Conservation (phyloP, 64 coral and sea anemone genomes). For the Porites lutea region DNA sequence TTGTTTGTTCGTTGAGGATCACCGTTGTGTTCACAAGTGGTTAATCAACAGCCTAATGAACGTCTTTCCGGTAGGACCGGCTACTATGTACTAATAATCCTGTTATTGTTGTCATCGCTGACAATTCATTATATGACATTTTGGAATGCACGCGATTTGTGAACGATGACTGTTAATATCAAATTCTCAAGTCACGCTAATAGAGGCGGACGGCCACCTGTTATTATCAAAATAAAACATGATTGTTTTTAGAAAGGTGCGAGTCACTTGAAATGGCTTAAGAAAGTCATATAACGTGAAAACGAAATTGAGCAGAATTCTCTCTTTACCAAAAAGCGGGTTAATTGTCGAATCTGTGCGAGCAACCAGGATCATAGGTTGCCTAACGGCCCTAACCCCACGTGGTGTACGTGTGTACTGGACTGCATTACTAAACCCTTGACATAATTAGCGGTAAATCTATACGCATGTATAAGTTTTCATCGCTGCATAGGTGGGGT, state of each 20-base stretch:
- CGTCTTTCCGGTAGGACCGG: not conserved
- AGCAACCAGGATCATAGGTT: too few relatives aligned
- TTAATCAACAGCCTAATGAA: slow-evolving; percentile 4
- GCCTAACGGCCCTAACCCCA: too few relatives aligned
- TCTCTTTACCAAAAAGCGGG: too few relatives aligned
- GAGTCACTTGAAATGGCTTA: too few relatives aligned
- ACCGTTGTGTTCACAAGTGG: not conserved
- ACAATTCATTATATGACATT: not conserved
- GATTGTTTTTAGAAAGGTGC: not conserved
- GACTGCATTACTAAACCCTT: too few relatives aligned
- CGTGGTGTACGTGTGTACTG: too few relatives aligned
- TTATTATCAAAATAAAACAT: not conserved
- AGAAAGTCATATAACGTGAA: too few relatives aligned
- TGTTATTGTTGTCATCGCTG: not conserved
- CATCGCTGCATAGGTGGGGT: too few relatives aligned
- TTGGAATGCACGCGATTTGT: slow-evolving; percentile 8
- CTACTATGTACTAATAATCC: slow-evolving; percentile 6
- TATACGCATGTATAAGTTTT: too few relatives aligned
- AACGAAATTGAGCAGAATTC: too few relatives aligned
- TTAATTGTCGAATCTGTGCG: too few relatives aligned
- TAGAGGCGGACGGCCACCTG: not conserved
- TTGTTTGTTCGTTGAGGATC: not conserved
- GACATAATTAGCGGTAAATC: too few relatives aligned
- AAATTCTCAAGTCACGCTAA: not conserved
- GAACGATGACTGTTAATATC: not conserved